Base-by-base conservation (phyloP, 1,140 invertebrate genomes). In the Drosophila melanica region DNA sequence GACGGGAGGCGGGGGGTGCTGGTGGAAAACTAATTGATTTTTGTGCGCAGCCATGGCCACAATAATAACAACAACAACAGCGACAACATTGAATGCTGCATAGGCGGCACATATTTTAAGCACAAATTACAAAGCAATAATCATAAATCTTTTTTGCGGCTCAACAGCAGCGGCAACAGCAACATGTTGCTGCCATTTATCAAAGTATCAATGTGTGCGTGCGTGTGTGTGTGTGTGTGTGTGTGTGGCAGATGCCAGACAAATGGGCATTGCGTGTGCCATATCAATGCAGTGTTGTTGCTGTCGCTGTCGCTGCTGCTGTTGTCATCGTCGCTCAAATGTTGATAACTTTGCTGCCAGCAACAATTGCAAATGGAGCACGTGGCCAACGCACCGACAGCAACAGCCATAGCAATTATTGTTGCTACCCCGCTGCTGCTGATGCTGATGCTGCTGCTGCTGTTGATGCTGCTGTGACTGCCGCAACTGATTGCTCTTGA, bases 91-190 rank as follows among this genome's bases (percentile, higher is more conserved):
- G 14, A 45, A 33, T 42, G 54, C 53, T 18, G 74, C 68, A 68
- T 66, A 67, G 79, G 81, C 75, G 76, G 86, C 86, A 90, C 80
- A 89, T 89, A 89, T 90, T 89, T 89, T 89, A 89, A 90, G 69
- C 84, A 90, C 84, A 89, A 89, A 89, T 89, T 89, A 89, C 84
- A 89, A 89, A 84, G 84, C 84, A 89, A 89, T 89, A 89, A 89
- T 89, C 84, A 89, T 89, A 89, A 89, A 89, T 89, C 84, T 89
- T 89, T 77, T 89, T 89, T 89, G 84, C 84, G 85, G 84, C 85
- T 89, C 73, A 65, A 27, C 66, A 51, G 51, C 60, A 64, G 55
- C 65, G 59, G 27, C 69, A 67, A 18, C 47, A 73, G 47, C 81
- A 82, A 76, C 76, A 79, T 84, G 80, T 72, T 77, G 67, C 72